These are phyloP conservation scores for Salticus scenicus DNA, from an alignment of 2,888 invertebrate genomes.

Conservation along the genomic window DNA sequence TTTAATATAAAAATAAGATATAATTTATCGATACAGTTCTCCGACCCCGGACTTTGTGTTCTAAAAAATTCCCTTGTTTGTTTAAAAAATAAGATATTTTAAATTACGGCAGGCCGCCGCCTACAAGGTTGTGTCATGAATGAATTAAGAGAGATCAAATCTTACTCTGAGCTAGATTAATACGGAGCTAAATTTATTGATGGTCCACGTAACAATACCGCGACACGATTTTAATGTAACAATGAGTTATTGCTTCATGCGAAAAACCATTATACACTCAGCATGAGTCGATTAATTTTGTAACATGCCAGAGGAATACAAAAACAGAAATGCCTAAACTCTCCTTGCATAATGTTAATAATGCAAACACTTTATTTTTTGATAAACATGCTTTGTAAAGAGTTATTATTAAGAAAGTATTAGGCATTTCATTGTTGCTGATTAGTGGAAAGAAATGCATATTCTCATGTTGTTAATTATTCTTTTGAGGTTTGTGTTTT, in stretches of 20 bases:
- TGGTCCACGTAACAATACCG: slow-evolving; percentile 38
- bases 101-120: slow-evolving; percentile 23
- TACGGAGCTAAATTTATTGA: slow-evolving; percentile 46
- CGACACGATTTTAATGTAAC: slow-evolving; percentile 40
- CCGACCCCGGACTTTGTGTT: slow-evolving; percentile 56
- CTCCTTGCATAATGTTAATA: neutral
- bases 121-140: slow-evolving; percentile 25
- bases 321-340: slow-evolving; percentile 32
- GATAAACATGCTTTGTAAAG: neutral
- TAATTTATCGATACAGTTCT: slow-evolving; percentile 36
- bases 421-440: too few species aligned
- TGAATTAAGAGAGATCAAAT: slow-evolving; percentile 43
- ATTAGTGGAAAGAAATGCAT: too few species aligned
- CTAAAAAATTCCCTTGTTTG: slow-evolving; percentile 47
- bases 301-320: slow-evolving; percentile 37
- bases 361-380: neutral
- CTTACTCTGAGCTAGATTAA: slow-evolving; percentile 47
- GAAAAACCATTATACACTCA: slow-evolving; percentile 32
- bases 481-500: too few species aligned
- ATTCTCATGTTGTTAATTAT: too few species aligned
- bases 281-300: slow-evolving; percentile 42
- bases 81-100: slow-evolving; percentile 46
- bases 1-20: slow-evolving; percentile 45
- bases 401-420: too few species aligned
- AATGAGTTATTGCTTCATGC: slow-evolving; percentile 30